Evolutionary conservation across 2,797 vertebrate species (phyloP), one percentile per base, ranked within the genome.

Genomic region (Typhlichthys eigenmanni): DNA sequence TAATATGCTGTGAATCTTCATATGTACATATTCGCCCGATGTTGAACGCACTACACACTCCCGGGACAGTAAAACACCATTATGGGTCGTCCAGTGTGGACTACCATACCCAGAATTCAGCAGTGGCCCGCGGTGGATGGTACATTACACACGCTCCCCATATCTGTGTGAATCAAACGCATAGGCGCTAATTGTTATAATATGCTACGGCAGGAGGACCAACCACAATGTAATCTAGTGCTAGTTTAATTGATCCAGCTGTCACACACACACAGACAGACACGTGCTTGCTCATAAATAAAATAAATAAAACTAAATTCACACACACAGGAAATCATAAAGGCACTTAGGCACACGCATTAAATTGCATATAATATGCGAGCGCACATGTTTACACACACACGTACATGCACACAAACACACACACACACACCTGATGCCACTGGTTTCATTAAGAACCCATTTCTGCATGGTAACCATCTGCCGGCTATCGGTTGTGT

Each of bases 401-500:
- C 57, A 55, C 47, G 4, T 6, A 13, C 55, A 47, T 19, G 12
- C 1, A 4, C 49, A 43, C 62, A 61, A 5, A 38, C 55, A 57
- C 52, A 72, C 47, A 48, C 4, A 47, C 66, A 69, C 72, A 53
- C 59, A 60, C 55, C 14, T 16, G 29, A 76, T 82, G 73, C 87
- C 69, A 67, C 76, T 83, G 60, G 80, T 76, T 85, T 89, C 83
- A 87, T 88, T 86, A 87, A 75, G 72, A 75, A 38, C 75, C 71
- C 72, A 76, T 85, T 90, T 88, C 75, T 74, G 72, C 45, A 11
- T 43, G 50, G 73, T 77, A 78, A 80, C 83, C 86, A 90, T 88
- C 87, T 89, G 87, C 79, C 82, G 80, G 86, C 77, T 76, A 86
- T 87, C 82, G 76, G 78, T 81, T 84, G 64, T 76, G 81, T 63